Percentiles rank a stretch among this genome's conserved stretches.
Conservation (phyloP, 2,113 vertebrate genomes). For the Notarius lentiginosus region DNA sequence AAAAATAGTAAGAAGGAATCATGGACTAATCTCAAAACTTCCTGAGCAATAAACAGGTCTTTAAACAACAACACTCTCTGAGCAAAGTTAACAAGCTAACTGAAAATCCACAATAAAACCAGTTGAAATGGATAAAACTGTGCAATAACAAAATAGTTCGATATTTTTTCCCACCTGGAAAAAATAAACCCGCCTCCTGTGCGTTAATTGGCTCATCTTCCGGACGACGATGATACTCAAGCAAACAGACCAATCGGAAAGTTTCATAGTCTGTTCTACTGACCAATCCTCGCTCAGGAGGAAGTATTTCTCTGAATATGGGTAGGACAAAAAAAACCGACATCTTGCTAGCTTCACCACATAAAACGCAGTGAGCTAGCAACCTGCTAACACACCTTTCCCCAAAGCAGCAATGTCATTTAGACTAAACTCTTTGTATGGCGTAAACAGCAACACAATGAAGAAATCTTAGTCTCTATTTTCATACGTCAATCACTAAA, state of each 20-base stretch:
- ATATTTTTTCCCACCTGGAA: not conserved
- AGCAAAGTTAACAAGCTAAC: not conserved
- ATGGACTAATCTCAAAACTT: not conserved
- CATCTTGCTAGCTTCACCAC: not conserved
- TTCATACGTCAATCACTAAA: not conserved
- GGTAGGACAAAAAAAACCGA: not conserved
- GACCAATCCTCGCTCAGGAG: not conserved
- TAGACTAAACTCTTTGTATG: not conserved
- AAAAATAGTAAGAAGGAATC: not conserved
- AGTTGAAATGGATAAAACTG: not conserved
- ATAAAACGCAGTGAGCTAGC: not conserved
- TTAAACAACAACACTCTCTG: not conserved
- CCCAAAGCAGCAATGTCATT: slow-evolving; percentile 28
- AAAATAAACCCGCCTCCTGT: not conserved
- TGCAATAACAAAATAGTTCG: not conserved
- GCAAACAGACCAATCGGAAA: not conserved
- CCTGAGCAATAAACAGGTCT: not conserved
- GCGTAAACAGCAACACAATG: not conserved
- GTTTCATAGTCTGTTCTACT: too few relatives aligned
- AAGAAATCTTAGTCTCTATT: not conserved
- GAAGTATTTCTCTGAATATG: not conserved
- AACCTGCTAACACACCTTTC: slow-evolving; percentile 10
- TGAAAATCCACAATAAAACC: not conserved
- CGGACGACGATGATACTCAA: accelerated
- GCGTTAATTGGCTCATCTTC: not conserved